Evolutionary conservation across 2,797 vertebrate genomes (phyloP).

Genomic region (Vespertilio murinus): DNA sequence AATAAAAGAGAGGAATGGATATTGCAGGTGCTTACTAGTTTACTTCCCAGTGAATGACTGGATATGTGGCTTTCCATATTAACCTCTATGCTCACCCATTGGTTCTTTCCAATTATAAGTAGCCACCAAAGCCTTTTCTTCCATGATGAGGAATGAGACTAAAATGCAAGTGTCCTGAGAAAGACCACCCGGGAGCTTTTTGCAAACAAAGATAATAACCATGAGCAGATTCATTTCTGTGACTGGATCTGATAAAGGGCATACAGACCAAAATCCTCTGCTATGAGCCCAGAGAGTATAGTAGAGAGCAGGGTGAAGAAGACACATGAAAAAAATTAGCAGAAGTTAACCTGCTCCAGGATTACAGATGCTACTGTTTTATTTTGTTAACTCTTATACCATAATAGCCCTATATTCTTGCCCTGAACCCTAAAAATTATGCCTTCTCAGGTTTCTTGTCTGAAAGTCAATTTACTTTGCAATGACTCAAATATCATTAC

Average conservation of each 20-base stretch:
- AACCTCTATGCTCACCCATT: background rate
- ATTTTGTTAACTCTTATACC: background rate
- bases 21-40: background rate
- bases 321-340: background rate
- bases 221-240: background rate
- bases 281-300: background rate
- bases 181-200: background rate
- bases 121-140: background rate
- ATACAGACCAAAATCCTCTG: background rate
- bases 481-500: background rate
- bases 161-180: background rate
- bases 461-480: slow-evolving; percentile 34
- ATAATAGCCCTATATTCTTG: background rate
- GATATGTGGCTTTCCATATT: background rate
- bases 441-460: background rate
- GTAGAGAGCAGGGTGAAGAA: background rate
- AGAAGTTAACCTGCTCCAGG: background rate
- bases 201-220: background rate
- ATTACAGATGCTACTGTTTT: background rate
- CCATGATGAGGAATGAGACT: background rate
- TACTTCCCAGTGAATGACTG: background rate
- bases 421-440: background rate
- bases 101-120: background rate
- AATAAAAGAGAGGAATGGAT: background rate
- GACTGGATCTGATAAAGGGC: background rate